These are phyloP conservation scores for Oryzias javanicus DNA, from an alignment of 2,113 vertebrate species.

Conservation along the genomic window DNA sequence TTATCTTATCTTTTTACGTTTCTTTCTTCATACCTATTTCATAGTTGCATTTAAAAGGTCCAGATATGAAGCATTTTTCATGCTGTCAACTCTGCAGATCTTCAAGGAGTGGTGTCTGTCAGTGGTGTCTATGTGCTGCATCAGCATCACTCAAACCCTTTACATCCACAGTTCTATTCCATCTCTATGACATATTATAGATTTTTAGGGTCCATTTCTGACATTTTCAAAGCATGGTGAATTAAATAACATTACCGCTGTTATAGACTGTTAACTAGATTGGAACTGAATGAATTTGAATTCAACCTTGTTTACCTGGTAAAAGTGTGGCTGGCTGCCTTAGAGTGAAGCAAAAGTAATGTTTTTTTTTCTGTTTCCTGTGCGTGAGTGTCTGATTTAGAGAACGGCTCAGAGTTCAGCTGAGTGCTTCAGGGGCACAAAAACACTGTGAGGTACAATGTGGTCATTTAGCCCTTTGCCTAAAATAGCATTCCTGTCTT, in stretches of 20 bases:
- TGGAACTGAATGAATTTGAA: no score
- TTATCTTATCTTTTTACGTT: slow-evolving; percentile 4
- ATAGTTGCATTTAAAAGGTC: slow-evolving; percentile 39
- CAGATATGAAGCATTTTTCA: slow-evolving; percentile 25
- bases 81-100: slow-evolving; percentile 22
- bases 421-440: slow-evolving; percentile 23
- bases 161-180: slow-evolving; percentile 28
- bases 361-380: not conserved
- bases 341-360: not conserved
- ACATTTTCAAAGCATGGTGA: slow-evolving; percentile 9
- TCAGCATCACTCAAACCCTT: not conserved
- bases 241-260: slow-evolving; percentile 22
- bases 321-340: no score
- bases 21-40: not conserved
- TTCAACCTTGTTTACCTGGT: no score
- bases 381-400: slow-evolving; percentile 6
- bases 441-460: slow-evolving; percentile 41
- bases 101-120: slow-evolving; percentile 44
- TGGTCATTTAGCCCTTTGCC: slow-evolving; percentile 43
- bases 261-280: no score
- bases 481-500: slow-evolving; percentile 41
- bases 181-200: slow-evolving; percentile 14
- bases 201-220: not conserved
- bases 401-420: slow-evolving; percentile 32
- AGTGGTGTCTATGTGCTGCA: slow-evolving; percentile 40